phyloP scores from a whole-genome alignment of 2,113 vertebrate species.

The Plecotus auritus region DNA sequence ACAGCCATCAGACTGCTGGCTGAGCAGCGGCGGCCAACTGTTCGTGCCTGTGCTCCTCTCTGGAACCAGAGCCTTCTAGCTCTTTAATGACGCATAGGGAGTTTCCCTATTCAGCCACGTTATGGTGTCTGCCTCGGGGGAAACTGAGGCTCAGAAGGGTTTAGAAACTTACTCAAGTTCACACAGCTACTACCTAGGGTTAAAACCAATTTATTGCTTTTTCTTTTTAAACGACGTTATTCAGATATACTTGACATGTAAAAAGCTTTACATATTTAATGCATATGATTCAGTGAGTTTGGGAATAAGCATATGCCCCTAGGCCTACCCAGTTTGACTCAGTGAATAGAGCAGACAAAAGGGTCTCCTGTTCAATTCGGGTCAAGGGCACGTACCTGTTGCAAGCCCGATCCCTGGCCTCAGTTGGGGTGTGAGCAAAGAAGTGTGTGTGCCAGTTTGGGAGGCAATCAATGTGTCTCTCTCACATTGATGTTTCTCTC shows the following conservation, averaged over 20 bases:
- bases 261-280: not conserved
- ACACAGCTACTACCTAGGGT: not conserved
- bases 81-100: too few species aligned
- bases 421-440: too few species aligned
- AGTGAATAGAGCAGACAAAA: too few species aligned
- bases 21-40: accelerated
- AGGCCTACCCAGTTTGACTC: too few species aligned
- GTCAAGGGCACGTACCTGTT: too few species aligned
- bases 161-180: not conserved
- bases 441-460: too few species aligned
- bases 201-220: not conserved
- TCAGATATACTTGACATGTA: not conserved
- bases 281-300: not conserved
- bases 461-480: too few species aligned
- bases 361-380: too few species aligned
- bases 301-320: not conserved
- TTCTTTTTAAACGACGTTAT: not conserved
- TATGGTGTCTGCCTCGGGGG: not conserved
- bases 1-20: not conserved
- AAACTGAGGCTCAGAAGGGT: not conserved
- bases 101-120: not conserved
- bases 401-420: too few species aligned
- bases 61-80: not conserved
- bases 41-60: not conserved
- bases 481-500: too few species aligned